Conservation (phyloP, 1,140 invertebrate genomes). For the Trichogramma pretiosum region DNA sequence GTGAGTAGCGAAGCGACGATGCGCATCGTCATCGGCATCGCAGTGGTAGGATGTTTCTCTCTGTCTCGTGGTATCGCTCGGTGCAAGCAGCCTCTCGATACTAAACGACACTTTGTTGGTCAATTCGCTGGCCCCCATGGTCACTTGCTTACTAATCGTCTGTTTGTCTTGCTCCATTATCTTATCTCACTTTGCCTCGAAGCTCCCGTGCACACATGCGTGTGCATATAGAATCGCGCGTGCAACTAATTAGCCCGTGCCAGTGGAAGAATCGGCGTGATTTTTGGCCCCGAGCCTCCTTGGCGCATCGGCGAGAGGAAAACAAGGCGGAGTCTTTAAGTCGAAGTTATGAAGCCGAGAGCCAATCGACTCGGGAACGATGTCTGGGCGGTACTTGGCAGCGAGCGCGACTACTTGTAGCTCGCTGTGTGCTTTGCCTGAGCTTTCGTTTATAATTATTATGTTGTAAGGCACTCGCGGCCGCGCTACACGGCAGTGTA, state of each 20-base stretch:
- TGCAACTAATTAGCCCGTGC: not conserved
- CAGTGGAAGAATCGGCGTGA: not conserved
- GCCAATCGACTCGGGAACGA: constrained; percentile 23
- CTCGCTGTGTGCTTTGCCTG: too few species aligned
- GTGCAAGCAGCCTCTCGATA: constrained; percentile 36
- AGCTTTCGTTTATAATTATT: too few species aligned
- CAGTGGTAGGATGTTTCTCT: too few species aligned
- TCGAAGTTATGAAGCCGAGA: not conserved
- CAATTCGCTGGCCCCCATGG: constrained; percentile 5
- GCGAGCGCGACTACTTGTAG: too few species aligned
- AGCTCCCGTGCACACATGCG: not conserved
- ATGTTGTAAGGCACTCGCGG: too few species aligned
- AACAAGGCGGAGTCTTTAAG: not conserved
- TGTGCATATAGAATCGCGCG: not conserved
- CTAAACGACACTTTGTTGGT: constrained; percentile 31
- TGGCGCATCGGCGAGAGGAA: not conserved
- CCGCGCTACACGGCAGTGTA: too few species aligned
- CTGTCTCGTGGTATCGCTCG: too few species aligned
- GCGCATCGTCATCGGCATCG: constrained; percentile 5
- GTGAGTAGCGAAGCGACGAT: not conserved
- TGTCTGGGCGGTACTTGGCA: constrained; percentile 38
- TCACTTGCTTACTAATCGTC: too few species aligned
- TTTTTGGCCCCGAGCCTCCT: not conserved
- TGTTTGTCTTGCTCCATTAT: too few species aligned
- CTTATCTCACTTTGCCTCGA: too few species aligned